These are phyloP conservation scores for Apamea epomidion DNA, from an alignment of 2,888 invertebrate genomes.

Conservation along the genomic window DNA sequence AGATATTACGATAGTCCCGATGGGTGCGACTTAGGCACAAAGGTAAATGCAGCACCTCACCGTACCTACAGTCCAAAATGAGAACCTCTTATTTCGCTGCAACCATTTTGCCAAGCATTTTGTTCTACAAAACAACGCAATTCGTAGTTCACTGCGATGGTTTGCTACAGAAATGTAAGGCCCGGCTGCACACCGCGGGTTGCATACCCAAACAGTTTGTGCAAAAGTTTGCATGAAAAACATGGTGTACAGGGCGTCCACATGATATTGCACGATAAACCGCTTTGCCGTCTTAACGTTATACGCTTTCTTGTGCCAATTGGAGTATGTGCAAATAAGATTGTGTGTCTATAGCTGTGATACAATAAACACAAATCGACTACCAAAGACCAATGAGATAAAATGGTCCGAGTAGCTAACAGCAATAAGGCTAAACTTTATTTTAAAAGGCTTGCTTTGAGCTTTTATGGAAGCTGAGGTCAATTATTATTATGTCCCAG, in stretches of 20 bases:
- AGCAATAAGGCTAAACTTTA: neutral
- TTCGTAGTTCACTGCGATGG: neutral
- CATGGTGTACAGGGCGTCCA: neutral
- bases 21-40: conserved; percentile 80
- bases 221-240: neutral
- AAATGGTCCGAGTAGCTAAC: neutral
- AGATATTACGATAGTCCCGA: conserved; percentile 85
- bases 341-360: neutral
- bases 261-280: neutral
- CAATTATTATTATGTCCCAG: neutral
- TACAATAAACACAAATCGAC: neutral
- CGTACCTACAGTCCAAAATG: neutral
- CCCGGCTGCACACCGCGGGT: neutral
- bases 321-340: neutral
- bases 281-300: neutral
- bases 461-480: neutral
- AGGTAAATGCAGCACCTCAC: conserved; percentile 69
- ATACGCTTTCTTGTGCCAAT: neutral
- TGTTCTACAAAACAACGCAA: neutral
- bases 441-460: neutral
- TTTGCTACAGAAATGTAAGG: neutral
- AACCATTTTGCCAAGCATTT: neutral
- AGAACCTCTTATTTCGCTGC: neutral
- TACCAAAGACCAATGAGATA: neutral
- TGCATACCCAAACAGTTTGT: neutral